Percentiles rank a stretch among this genome's conserved stretches.
Conservation (phyloP, 2,113 vertebrate species). For the Himantopus leucocephalus region DNA sequence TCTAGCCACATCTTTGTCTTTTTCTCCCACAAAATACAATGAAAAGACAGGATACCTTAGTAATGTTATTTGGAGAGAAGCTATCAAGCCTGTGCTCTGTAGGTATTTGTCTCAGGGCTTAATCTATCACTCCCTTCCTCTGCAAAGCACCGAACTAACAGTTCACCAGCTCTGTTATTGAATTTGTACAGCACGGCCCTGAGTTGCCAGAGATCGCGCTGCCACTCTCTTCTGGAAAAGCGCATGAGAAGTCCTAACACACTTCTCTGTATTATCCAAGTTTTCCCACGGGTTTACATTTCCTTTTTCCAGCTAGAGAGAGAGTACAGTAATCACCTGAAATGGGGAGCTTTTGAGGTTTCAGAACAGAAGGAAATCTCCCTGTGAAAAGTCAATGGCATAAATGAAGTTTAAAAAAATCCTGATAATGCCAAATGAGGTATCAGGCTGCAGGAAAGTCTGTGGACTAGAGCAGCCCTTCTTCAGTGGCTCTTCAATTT, state of each 20-base stretch:
- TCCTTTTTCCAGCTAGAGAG: constrained; percentile 42
- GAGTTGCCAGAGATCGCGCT: background rate
- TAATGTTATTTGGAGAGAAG: background rate
- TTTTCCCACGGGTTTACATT: constrained; percentile 23
- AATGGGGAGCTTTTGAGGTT: constrained; percentile 41
- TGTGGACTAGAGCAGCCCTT: background rate
- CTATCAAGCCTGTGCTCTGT: background rate
- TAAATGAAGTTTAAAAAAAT: constrained; percentile 39
- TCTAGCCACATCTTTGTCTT: background rate
- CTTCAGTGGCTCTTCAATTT: background rate
- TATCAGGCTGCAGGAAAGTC: background rate
- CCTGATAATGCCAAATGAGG: background rate
- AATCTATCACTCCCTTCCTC: background rate
- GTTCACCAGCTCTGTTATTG: background rate
- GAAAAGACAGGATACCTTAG: background rate
- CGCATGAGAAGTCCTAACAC: constrained; percentile 18
- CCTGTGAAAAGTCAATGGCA: constrained; percentile 13
- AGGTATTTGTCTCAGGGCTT: background rate
- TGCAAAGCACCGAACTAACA: background rate
- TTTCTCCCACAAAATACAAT: background rate
- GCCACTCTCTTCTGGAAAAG: background rate
- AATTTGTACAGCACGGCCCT: background rate
- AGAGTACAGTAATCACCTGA: constrained; percentile 15
- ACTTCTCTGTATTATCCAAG: constrained; percentile 48
- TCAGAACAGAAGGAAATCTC: constrained; percentile 55